Conservation (phyloP, 37 sponge, comb jelly and placozoan species). For the Chondrilla cf. caribensis region DNA sequence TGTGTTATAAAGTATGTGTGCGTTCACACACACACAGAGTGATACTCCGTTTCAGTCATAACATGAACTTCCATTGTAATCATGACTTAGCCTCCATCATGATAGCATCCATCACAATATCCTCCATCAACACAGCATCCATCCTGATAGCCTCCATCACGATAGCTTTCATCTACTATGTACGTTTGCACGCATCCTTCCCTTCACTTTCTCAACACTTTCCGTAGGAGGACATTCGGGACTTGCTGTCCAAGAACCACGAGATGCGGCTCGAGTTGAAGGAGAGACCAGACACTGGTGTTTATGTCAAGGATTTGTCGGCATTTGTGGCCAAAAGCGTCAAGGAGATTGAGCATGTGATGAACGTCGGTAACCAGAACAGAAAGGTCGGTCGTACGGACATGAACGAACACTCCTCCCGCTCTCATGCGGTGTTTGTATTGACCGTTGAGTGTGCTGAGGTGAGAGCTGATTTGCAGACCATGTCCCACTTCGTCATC, state of each 20-base stretch:
- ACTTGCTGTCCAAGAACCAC: conserved; percentile 94
- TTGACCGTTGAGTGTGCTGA: conserved; percentile 94
- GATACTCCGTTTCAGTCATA: not conserved
- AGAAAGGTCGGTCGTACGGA: conserved; percentile 90
- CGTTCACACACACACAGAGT: not conserved
- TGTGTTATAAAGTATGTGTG: not conserved
- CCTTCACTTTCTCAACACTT: too few relatives aligned
- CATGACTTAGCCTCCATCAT: too few relatives aligned
- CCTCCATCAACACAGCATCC: too few relatives aligned
- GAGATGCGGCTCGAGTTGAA: conserved; percentile 81
- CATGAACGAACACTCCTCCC: conserved; percentile 99
- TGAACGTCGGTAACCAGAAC: conserved; percentile 95
- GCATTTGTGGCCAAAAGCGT: conserved; percentile 96
- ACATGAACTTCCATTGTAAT: not conserved
- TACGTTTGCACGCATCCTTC: too few relatives aligned
- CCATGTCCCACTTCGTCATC: not conserved
- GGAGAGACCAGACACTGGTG: conserved; percentile 95
- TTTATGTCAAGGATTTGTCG: conserved; percentile 94
- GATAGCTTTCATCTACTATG: too few relatives aligned
- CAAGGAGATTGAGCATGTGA: conserved; percentile 97
- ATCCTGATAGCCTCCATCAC: too few relatives aligned
- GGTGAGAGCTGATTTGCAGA: conserved; percentile 40
- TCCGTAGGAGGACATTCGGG: conserved; percentile 85
- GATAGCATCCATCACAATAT: too few relatives aligned
- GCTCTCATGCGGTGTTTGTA: conserved; percentile 98